Conservation (phyloP, 2,888 invertebrate species). For the Tetragonisca angustula region DNA sequence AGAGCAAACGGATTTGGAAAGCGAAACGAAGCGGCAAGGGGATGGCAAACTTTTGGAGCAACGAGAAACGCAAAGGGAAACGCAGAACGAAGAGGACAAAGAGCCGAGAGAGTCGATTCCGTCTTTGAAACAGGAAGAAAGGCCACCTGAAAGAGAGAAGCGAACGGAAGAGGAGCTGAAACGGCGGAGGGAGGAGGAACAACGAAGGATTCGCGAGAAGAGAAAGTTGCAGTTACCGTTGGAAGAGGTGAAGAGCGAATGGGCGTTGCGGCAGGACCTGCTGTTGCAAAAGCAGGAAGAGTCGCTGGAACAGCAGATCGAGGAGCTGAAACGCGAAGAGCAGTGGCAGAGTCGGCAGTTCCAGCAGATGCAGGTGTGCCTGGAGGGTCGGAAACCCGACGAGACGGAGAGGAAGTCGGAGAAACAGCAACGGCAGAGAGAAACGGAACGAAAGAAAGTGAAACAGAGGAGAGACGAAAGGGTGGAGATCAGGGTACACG, state of each 20-base stretch:
- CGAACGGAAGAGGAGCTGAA: background rate
- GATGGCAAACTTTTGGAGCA: background rate
- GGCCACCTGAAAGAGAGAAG: background rate
- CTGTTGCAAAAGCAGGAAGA: slow-evolving; percentile 31
- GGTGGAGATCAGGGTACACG: slow-evolving; percentile 11
- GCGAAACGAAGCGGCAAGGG: background rate
- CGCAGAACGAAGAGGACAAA: background rate
- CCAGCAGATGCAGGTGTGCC: slow-evolving; percentile 36
- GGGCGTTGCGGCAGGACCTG: slow-evolving; percentile 17
- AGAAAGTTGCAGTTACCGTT: slow-evolving; percentile 35
- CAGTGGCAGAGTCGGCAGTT: slow-evolving; percentile 22
- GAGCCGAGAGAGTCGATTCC: background rate
- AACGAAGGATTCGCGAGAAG: slow-evolving; percentile 25
- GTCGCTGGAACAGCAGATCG: slow-evolving; percentile 14
- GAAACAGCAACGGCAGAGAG: background rate
- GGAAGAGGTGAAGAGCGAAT: slow-evolving; percentile 14
- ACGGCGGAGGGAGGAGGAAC: slow-evolving; percentile 2
- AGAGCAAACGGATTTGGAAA: background rate
- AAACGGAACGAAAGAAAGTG: background rate
- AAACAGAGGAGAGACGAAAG: slow-evolving; percentile 6
- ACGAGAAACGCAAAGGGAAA: background rate
- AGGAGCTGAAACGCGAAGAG: slow-evolving; percentile 36
- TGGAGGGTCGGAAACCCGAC: slow-evolving; percentile 26
- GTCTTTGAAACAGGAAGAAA: background rate
- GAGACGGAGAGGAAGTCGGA: background rate